Evolutionary conservation across 2,113 vertebrate species (phyloP).

Genomic region (Orthonyx spaldingii): DNA sequence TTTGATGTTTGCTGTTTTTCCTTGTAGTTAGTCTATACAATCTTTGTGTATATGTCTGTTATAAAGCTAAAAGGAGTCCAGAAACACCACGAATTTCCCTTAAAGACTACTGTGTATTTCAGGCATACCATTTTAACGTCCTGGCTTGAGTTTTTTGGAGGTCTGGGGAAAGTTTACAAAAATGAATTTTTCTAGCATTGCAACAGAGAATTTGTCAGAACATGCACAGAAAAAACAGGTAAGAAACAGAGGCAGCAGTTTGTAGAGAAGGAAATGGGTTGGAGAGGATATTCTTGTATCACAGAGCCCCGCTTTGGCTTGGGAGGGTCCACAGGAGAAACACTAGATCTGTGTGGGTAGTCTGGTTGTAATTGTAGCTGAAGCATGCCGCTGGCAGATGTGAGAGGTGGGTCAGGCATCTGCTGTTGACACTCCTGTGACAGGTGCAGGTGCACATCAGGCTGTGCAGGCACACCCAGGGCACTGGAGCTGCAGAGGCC

Average conservation of each 20-base stretch:
- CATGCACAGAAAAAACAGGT: rapidly evolving
- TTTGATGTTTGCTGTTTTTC: background rate
- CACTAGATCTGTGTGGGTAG: background rate
- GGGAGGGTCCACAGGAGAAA: background rate
- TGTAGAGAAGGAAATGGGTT: background rate
- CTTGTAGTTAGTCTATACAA: background rate
- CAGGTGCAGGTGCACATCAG: background rate
- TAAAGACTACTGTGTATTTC: background rate
- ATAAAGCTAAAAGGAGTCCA: background rate
- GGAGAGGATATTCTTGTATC: background rate
- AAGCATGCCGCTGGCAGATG: background rate
- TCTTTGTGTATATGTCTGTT: background rate
- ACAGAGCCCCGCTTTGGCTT: background rate
- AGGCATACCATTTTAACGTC: background rate
- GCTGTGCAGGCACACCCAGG: background rate
- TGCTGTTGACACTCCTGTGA: background rate
- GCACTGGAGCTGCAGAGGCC: background rate
- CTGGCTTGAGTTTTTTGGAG: background rate
- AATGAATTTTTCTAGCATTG: background rate
- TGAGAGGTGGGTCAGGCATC: background rate
- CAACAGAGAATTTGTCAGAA: background rate
- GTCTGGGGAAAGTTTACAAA: background rate
- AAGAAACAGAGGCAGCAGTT: background rate
- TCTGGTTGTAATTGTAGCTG: background rate
- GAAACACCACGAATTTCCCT: background rate